Percentiles rank a stretch among this genome's conserved stretches.
phyloP scores from a whole-genome alignment of 1,140 invertebrate species.

The Harlomillsia oculata region DNA sequence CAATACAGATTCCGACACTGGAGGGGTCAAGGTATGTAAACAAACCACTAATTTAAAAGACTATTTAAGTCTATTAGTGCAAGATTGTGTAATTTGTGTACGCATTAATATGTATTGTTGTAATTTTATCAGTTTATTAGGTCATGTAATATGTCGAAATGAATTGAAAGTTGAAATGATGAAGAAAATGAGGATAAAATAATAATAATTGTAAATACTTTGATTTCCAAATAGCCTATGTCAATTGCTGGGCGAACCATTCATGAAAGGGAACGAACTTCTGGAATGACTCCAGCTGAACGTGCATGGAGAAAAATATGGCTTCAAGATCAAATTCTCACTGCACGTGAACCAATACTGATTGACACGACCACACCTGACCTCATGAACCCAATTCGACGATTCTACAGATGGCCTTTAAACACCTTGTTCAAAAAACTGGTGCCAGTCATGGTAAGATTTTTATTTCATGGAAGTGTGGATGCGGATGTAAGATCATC shows the following conservation, averaged over 20 bases:
- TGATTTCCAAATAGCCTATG: too few relatives aligned
- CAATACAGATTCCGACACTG: conserved; percentile 38
- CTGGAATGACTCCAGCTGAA: conserved; percentile 74
- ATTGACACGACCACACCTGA: conserved; percentile 56
- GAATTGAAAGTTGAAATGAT: too few relatives aligned
- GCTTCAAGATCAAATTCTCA: conserved; percentile 67
- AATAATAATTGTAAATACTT: too few relatives aligned
- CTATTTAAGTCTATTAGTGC: too few relatives aligned
- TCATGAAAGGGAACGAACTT: conserved; percentile 60
- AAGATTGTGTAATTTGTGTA: too few relatives aligned
- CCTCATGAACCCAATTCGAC: conserved; percentile 63
- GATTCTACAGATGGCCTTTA: conserved; percentile 61
- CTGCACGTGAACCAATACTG: conserved; percentile 57
- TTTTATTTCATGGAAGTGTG: background rate
- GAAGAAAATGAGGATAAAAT: too few relatives aligned
- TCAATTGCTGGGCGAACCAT: conserved; percentile 60
- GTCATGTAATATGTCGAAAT: too few relatives aligned
- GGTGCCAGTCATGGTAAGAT: conserved; percentile 50
- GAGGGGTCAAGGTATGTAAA: conserved; percentile 52
- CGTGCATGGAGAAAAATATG: conserved; percentile 69
- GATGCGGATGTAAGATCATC: background rate
- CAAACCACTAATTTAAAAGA: too few relatives aligned
- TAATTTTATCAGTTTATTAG: too few relatives aligned
- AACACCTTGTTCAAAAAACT: conserved; percentile 50
- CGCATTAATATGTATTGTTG: too few relatives aligned